Percentiles rank a stretch among this genome's conserved stretches.
phyloP scores from a whole-genome alignment of 1,140 invertebrate genomes.

The Hyles vespertilio region DNA sequence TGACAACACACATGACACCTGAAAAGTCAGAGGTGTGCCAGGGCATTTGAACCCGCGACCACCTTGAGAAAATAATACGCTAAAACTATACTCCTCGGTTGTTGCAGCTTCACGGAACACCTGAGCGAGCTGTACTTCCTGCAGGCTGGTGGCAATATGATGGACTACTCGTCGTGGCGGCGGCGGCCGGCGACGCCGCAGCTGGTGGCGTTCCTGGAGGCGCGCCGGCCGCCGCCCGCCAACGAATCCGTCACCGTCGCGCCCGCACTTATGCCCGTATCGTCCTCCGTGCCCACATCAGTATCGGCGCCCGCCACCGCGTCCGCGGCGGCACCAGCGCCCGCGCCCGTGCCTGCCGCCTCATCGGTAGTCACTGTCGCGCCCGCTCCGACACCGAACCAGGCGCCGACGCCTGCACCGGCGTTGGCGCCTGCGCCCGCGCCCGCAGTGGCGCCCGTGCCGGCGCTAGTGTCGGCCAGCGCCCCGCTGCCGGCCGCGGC shows the following conservation, averaged over 20 bases:
- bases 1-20: no score
- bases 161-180: conserved; percentile 89
- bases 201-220: conserved; percentile 84
- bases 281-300: conserved; percentile 77
- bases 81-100: conserved; percentile 9
- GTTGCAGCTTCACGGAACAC: conserved; percentile 83
- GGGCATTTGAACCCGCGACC: no score
- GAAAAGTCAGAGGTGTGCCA: no score
- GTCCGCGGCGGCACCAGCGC: conserved; percentile 64
- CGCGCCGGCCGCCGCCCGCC: conserved; percentile 79
- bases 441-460: conserved; percentile 63
- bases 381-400: conserved; percentile 60
- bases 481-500: conserved; percentile 47
- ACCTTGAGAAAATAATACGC: background rate
- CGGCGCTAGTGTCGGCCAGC: conserved; percentile 63
- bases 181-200: conserved; percentile 84
- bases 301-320: conserved; percentile 78
- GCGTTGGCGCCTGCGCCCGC: conserved; percentile 49
- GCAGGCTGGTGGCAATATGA: conserved; percentile 89
- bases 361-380: conserved; percentile 53
- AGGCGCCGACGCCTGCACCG: conserved; percentile 57
- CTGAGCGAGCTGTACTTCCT: conserved; percentile 90
- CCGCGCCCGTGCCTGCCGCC: conserved; percentile 37
- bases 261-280: conserved; percentile 50
- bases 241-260: conserved; percentile 44